Base-by-base conservation (phyloP, 2,113 vertebrate species). In the Dromas ardeola region DNA sequence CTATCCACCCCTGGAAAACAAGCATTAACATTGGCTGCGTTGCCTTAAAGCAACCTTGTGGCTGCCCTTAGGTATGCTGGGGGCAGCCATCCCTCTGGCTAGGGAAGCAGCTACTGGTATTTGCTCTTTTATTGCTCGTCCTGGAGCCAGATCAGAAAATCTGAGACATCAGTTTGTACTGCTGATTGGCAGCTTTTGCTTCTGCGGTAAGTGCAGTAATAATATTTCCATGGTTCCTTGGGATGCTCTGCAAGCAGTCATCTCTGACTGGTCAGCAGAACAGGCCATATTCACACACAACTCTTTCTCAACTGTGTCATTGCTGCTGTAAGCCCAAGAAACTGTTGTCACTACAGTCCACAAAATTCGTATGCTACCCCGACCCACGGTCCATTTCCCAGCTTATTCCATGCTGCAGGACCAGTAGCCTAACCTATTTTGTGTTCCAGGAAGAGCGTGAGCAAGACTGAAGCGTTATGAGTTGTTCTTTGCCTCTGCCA, bases 151-250 rank as follows among this genome's bases (percentile, higher is more conserved):
- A 82, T 81, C 80, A 22, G 17, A 45, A 45, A 34, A 43, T 66
- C 30, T 45, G 53, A 67, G 52, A 16, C 62, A 77, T 87, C 83
- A 22, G 19, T 81, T 77, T 93, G 52, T 84, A 9, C 56, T 87
- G 86, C 61, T 89, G 90, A 89, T 76, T 55, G 85, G 50, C 52
- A 88, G 76, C 25, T 90, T 88, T 74, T 86, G 7, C 82, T 88
- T 67, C 81, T 74, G 61, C 63, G 81, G n/a, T 12, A 59, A 62
- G 25, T 26, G 25, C 23, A 30, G 70, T 63, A 81, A 53, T 29
- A 74, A 29, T 70, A 26, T 65, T 79, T 86, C 40, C 0, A 1
- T 36, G 47, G 50, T 53, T 91, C 43, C 40, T 83, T 15, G 3
- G 72, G 67, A n/a, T 43, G 26, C 76, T 92, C 78, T 74, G 59